Conservation (phyloP, 2,888 invertebrate genomes). For the Sinelater perroti region DNA sequence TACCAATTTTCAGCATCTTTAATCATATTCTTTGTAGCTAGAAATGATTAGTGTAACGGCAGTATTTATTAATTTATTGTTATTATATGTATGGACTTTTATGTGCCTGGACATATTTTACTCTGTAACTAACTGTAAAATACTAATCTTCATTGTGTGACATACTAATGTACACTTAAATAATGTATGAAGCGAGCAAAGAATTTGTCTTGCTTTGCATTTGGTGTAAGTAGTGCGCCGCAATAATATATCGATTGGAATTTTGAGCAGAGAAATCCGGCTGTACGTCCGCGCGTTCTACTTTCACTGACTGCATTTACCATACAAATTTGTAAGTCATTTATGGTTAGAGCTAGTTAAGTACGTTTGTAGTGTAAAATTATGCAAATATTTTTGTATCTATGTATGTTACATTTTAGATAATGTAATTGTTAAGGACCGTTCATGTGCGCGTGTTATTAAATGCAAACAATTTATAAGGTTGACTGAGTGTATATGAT, state of each 20-base stretch:
- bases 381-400: slow-evolving; percentile 29
- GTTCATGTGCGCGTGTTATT: slow-evolving; percentile 19
- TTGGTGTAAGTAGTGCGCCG: slow-evolving; percentile 24
- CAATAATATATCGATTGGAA: not conserved
- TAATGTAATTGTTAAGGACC: slow-evolving; percentile 25
- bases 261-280: too few species aligned
- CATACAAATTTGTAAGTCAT: slow-evolving; percentile 34
- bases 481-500: slow-evolving; percentile 29
- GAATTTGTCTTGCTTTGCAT: slow-evolving; percentile 15
- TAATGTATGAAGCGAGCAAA: too few species aligned
- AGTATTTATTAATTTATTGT: slow-evolving; percentile 19
- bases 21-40: too few species aligned
- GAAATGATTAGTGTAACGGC: too few species aligned
- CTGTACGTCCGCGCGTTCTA: slow-evolving; percentile 8
- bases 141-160: slow-evolving; percentile 10
- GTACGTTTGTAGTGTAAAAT: slow-evolving; percentile 25
- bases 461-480: slow-evolving; percentile 21
- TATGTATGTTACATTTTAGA: slow-evolving; percentile 26
- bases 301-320: slow-evolving; percentile 23
- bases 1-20: too few species aligned
- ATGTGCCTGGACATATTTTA: not conserved
- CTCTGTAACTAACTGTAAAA: slow-evolving; percentile 1
- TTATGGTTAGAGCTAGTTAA: slow-evolving; percentile 20
- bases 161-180: slow-evolving; percentile 18
- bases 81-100: not conserved